Evolutionary conservation across 1,140 invertebrate genomes (phyloP), one percentile per base, ranked within the genome.

Genomic region (Nixonia krombeini): DNA sequence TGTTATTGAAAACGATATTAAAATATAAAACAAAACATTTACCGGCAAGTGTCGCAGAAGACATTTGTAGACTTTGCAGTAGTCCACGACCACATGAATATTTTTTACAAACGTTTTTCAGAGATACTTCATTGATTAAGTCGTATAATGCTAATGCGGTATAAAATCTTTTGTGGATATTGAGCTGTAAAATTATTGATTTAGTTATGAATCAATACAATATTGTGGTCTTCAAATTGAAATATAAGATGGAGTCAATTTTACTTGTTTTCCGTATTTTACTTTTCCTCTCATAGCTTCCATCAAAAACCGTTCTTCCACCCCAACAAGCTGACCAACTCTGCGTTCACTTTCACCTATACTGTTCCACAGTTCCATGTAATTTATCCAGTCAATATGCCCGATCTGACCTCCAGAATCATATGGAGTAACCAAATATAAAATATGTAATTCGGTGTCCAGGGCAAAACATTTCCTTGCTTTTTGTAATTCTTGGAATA

Each of bases 11-110:
- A 42, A 37, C 2, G 10, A 44, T 26, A 18, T 45, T 25, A 50
- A 45, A 16, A 29, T 31, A 38, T 25, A 8, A 37, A 3, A 21
- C 28, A 9, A 9, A 31, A 37, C 13, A 42, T 21, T 45, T 88
- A 91, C 96, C 96, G 44, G 97, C 95, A 90, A 98, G 98, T 17
- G 96, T 97, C 18, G 96, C 91, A n/a, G 96, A 92, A 40, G 93
- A 91, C 79, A 98, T 96, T 84, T 99, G 97, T 17, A 99, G 86
- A 64, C 93, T 91, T 86, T 99, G 97, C 2, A 94, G 76, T 82
- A 95, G 90, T 47, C 97, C 97, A 63, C 95, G 90, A 55, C 91
- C 91, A 78, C 94, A 95, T 41, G 90, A 90, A 81, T 92, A 99
- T 76, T 96, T 98, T 17, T 79, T 76, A 33, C 92, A 91, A 0